phyloP scores from a whole-genome alignment of 2,888 invertebrate species.

The Leucoma salicis region DNA sequence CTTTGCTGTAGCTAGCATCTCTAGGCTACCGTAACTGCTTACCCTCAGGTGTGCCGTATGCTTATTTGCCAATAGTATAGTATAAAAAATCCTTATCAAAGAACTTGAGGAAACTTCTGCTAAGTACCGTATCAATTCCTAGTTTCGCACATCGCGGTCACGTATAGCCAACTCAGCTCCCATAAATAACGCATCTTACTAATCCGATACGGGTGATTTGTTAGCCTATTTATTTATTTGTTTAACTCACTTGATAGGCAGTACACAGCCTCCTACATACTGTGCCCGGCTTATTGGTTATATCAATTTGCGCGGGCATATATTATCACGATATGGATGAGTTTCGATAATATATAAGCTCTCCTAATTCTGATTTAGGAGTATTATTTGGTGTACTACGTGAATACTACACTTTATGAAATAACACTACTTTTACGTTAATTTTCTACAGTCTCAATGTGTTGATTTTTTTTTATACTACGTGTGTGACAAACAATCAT shows the following conservation, averaged over 20 bases:
- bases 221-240: constrained; percentile 70
- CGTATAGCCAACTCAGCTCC: constrained; percentile 57
- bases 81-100: background rate
- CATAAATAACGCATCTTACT: constrained; percentile 75
- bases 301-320: constrained; percentile 13
- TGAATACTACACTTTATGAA: background rate
- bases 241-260: constrained; percentile 41
- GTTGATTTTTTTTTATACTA: too few species aligned
- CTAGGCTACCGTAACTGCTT: too few species aligned
- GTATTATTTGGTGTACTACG: too few species aligned
- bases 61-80: background rate
- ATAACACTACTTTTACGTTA: background rate
- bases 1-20: too few species aligned
- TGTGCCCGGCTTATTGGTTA: constrained; percentile 18
- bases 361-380: background rate
- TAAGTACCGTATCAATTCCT: too few species aligned
- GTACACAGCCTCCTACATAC: constrained; percentile 19
- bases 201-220: constrained; percentile 77
- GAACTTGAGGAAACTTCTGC: too few species aligned
- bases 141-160: constrained; percentile 22
- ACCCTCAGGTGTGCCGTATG: background rate
- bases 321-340: constrained; percentile 1
- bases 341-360: constrained; percentile 8
- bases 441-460: background rate
- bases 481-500: too few species aligned